Conservation (phyloP, 2,113 vertebrate species). For the Triplophysa rosa region DNA sequence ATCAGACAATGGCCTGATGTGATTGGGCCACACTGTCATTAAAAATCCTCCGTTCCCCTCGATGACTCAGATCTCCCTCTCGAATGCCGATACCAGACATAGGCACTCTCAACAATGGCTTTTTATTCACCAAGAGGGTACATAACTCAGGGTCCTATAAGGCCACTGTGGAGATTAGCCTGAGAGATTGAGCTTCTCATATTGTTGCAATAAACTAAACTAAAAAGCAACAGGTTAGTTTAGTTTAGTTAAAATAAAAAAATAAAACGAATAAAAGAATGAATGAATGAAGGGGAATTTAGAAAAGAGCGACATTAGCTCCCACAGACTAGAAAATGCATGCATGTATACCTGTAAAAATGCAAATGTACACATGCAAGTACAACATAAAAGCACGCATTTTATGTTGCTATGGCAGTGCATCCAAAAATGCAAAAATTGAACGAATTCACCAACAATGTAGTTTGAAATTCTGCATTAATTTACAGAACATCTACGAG, state of each 20-base stretch:
- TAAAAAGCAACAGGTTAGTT: too few species aligned
- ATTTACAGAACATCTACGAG: conserved; percentile 3
- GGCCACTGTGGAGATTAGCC: background rate
- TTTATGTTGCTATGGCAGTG: background rate
- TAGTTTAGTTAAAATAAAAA: too few species aligned
- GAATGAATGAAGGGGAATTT: conserved; percentile 21
- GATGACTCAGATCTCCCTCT: conserved; percentile 23
- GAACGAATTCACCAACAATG: background rate
- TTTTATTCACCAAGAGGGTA: conserved; percentile 19
- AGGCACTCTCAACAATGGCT: conserved; percentile 9
- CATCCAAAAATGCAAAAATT: background rate
- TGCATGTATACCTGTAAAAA: background rate
- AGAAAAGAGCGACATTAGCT: conserved; percentile 29
- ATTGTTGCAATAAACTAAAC: conserved; percentile 3
- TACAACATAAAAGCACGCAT: background rate
- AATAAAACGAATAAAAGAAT: conserved; percentile 10
- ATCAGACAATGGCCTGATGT: conserved; percentile 45
- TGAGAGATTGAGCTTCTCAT: background rate
- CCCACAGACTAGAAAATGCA: background rate
- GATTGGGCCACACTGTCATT: conserved; percentile 40
- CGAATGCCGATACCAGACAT: conserved; percentile 8
- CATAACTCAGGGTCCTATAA: background rate
- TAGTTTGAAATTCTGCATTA: background rate
- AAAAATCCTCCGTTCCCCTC: conserved; percentile 13
- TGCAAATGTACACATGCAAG: background rate